Evolutionary conservation across 2,797 vertebrate species (phyloP).

Genomic region (Sebastolobus alascanus): DNA sequence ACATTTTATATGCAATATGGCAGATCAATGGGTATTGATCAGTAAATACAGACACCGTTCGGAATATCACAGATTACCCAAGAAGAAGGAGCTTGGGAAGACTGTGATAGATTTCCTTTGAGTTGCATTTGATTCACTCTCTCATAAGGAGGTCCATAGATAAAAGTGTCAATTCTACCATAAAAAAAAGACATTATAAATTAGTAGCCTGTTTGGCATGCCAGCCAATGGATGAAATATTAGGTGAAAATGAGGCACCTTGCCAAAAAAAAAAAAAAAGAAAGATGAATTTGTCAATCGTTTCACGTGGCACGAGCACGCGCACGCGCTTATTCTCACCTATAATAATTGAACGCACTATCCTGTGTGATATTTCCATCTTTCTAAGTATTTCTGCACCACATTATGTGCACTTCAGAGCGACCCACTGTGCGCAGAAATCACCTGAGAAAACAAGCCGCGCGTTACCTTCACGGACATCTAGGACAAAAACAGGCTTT

Average conservation of each 20-base stretch:
- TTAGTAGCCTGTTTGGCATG: not conserved
- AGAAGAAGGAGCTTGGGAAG: slow-evolving; percentile 46
- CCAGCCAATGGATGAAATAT: not conserved
- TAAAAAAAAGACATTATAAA: not conserved
- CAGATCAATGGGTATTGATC: slow-evolving; percentile 75
- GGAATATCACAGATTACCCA: slow-evolving; percentile 50
- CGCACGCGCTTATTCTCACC: not conserved
- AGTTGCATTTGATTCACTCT: slow-evolving; percentile 22
- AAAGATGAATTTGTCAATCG: not conserved
- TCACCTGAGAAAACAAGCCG: slow-evolving; percentile 30
- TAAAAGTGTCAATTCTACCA: slow-evolving; percentile 15
- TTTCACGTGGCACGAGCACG: not conserved
- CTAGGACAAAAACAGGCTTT: not conserved
- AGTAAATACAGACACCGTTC: slow-evolving; percentile 54
- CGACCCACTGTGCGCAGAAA: slow-evolving; percentile 47
- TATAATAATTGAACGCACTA: not conserved
- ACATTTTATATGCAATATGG: slow-evolving; percentile 61
- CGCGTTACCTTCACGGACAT: slow-evolving; percentile 14
- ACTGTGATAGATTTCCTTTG: slow-evolving; percentile 33
- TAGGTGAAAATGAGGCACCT: not conserved
- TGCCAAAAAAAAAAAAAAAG: not conserved
- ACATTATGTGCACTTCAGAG: slow-evolving; percentile 34
- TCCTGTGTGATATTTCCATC: not conserved
- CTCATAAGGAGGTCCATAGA: not conserved
- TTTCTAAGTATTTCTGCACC: not conserved